Conservation (phyloP, 2,888 invertebrate genomes). For the Odontocolon sp. region DNA sequence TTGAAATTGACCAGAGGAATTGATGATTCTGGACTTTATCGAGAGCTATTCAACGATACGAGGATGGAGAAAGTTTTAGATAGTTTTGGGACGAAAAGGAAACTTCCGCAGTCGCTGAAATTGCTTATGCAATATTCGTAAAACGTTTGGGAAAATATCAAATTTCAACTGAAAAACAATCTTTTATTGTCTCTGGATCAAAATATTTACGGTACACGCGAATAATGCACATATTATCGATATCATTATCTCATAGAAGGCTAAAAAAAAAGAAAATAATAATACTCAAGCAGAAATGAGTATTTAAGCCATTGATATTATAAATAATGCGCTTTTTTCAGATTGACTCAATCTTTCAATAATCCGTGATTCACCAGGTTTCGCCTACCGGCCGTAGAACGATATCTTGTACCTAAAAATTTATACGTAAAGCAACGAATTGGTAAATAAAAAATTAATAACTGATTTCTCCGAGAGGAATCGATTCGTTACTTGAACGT, state of each 20-base stretch:
- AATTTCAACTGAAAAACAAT: neutral
- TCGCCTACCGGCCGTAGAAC: constrained; percentile 73
- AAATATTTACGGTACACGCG: neutral
- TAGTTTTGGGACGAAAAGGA: constrained; percentile 52
- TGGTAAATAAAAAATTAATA: neutral
- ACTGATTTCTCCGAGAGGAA: neutral
- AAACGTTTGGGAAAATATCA: neutral
- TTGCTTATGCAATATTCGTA: constrained; percentile 52
- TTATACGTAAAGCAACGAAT: neutral
- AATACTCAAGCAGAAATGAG: too few relatives aligned
- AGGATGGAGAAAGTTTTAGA: constrained; percentile 54
- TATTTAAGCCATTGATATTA: neutral
- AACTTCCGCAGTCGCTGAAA: constrained; percentile 61
- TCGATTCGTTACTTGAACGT: constrained; percentile 82
- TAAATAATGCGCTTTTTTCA: too few relatives aligned
- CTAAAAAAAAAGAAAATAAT: too few relatives aligned
- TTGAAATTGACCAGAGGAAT: constrained; percentile 45
- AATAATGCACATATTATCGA: too few relatives aligned
- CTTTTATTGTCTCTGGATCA: constrained; percentile 22
- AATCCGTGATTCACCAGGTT: constrained; percentile 66
- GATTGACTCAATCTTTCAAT: neutral
- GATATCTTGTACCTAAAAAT: constrained; percentile 71
- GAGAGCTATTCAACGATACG: constrained; percentile 26
- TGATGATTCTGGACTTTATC: constrained; percentile 50
- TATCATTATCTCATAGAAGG: too few relatives aligned